These are phyloP conservation scores for Mesodorylaimus sp. DNA, from an alignment of 2,888 invertebrate genomes.

Conservation along the genomic window DNA sequence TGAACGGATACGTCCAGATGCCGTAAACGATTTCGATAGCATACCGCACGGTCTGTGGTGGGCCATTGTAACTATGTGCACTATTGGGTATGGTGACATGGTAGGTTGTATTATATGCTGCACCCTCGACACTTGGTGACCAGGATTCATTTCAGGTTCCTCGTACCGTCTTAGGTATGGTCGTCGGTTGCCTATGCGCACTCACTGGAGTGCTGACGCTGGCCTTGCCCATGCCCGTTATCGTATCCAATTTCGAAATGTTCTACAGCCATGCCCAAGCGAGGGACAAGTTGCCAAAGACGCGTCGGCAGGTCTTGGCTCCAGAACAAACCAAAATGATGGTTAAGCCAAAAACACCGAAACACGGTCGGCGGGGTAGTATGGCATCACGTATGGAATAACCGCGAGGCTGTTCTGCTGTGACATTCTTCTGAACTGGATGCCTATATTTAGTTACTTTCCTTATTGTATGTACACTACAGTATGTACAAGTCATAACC, in stretches of 20 bases:
- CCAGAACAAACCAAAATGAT: not conserved
- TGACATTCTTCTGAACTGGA: too few relatives aligned
- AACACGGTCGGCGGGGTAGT: too few relatives aligned
- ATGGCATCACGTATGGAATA: too few relatives aligned
- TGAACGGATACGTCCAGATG: conserved; percentile 65
- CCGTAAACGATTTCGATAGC: conserved; percentile 30
- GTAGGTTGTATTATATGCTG: too few relatives aligned
- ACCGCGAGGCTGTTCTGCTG: too few relatives aligned
- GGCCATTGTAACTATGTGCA: conserved; percentile 87
- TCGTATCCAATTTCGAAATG: not conserved
- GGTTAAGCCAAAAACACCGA: not conserved
- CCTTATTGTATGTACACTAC: too few relatives aligned
- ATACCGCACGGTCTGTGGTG: conserved; percentile 84
- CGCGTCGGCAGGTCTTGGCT: not conserved
- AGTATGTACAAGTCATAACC: too few relatives aligned
- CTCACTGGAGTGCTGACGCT: conserved; percentile 84
- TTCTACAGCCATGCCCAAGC: not conserved
- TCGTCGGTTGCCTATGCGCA: conserved; percentile 53
- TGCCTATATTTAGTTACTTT: too few relatives aligned
- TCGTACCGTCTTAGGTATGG: not conserved
- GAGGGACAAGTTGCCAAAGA: not conserved
- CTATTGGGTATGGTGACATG: conserved; percentile 82
- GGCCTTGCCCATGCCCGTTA: not conserved
- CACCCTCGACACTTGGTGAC: too few relatives aligned
- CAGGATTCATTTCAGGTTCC: too few relatives aligned